These are phyloP conservation scores for Scaptomyza flava DNA, from an alignment of 2,888 invertebrate genomes.

Conservation along the genomic window DNA sequence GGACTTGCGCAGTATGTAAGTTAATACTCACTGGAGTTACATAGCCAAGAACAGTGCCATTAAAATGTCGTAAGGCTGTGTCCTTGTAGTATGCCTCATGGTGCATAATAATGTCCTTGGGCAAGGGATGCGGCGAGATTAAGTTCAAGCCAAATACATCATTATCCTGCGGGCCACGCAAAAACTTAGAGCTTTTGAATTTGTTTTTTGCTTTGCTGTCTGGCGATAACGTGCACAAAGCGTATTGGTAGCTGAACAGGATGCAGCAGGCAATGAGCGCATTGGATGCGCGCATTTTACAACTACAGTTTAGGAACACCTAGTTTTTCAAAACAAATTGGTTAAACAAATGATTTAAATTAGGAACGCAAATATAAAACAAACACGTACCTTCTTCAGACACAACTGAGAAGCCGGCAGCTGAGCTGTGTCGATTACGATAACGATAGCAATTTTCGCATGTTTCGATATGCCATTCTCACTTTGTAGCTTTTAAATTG, in stretches of 20 bases:
- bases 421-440: constrained; percentile 14
- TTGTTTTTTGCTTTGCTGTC: constrained; percentile 73
- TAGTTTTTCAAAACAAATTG: background rate
- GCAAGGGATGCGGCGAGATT: constrained; percentile 87
- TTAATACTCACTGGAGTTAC: constrained; percentile 91
- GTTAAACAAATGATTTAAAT: background rate
- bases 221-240: constrained; percentile 73
- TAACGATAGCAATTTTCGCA: constrained; percentile 15
- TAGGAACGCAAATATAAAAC: background rate
- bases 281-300: constrained; percentile 42
- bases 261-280: constrained; percentile 19
- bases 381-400: constrained; percentile 12
- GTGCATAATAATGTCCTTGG: constrained; percentile 91
- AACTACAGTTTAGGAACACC: constrained; percentile 8
- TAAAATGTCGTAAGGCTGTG: constrained; percentile 88
- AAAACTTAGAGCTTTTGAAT: constrained; percentile 69
- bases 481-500: background rate
- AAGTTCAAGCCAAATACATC: constrained; percentile 90
- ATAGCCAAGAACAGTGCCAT: constrained; percentile 93
- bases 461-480: constrained; percentile 1
- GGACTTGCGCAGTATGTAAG: background rate
- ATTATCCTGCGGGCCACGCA: constrained; percentile 86
- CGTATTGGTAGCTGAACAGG: constrained; percentile 36
- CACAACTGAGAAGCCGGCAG: constrained; percentile 32
- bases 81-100: constrained; percentile 91